A percentile compares a stretch with the other conserved stretches of the same genome.
Conservation (phyloP, 1,140 invertebrate genomes). For the Drosophila takahashii region DNA sequence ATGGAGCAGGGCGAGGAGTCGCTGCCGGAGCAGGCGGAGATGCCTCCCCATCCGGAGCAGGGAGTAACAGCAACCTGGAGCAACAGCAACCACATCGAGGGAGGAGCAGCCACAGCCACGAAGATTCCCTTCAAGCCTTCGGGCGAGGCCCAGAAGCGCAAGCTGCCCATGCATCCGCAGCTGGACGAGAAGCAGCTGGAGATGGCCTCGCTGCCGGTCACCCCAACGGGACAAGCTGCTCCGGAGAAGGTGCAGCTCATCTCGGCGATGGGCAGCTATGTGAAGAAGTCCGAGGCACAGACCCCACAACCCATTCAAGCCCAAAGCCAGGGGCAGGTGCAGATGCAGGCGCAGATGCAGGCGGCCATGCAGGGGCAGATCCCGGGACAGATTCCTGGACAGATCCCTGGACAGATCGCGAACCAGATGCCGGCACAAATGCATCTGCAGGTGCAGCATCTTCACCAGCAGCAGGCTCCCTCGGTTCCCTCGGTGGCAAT, state of each 20-base stretch:
- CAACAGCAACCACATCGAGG: slow-evolving; percentile 29
- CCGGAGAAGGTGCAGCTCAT: slow-evolving; percentile 39
- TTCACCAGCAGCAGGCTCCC: slow-evolving; percentile 12
- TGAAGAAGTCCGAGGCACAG: slow-evolving; percentile 29
- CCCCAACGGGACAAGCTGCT: background rate
- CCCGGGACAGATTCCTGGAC: slow-evolving; percentile 7
- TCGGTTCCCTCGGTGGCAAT: background rate
- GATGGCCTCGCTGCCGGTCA: background rate
- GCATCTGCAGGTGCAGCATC: slow-evolving; percentile 41
- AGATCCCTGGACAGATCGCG: slow-evolving; percentile 20
- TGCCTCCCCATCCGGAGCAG: slow-evolving; percentile 9
- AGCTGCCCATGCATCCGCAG: slow-evolving; percentile 48
- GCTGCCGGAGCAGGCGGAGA: slow-evolving; percentile 15
- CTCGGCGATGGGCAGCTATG: slow-evolving; percentile 13
- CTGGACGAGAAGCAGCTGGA: slow-evolving; percentile 56
- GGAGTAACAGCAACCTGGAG: slow-evolving; percentile 18
- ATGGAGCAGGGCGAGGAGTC: slow-evolving; percentile 26
- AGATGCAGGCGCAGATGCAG: slow-evolving; percentile 43
- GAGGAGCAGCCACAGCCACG: background rate
- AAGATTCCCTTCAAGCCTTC: slow-evolving; percentile 20
- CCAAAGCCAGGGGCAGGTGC: slow-evolving; percentile 32
- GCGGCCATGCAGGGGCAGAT: slow-evolving; percentile 36
- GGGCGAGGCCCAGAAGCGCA: slow-evolving; percentile 51
- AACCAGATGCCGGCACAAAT: slow-evolving; percentile 17
- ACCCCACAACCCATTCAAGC: slow-evolving; percentile 10